These are phyloP conservation scores for Enteromius afrohamiltoni DNA, from an alignment of 2,797 vertebrate genomes.

Conservation along the genomic window DNA sequence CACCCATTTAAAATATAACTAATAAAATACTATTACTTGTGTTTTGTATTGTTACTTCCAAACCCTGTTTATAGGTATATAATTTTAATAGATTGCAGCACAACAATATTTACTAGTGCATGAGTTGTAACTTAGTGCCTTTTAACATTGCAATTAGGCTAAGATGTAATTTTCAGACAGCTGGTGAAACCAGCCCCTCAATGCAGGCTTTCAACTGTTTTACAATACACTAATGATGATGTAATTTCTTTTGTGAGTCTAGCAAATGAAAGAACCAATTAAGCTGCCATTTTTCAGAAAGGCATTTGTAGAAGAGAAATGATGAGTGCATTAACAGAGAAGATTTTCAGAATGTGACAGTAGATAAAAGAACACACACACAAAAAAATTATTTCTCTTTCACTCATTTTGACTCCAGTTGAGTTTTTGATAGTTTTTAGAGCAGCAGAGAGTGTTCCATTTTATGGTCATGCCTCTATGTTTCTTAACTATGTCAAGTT, in stretches of 20 bases:
- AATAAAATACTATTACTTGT: background rate
- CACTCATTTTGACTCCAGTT: slow-evolving; percentile 35
- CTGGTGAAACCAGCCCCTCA: background rate
- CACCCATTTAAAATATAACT: background rate
- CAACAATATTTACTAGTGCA: too few relatives aligned
- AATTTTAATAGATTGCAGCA: background rate
- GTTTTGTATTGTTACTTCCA: background rate
- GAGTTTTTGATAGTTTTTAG: background rate
- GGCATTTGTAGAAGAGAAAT: slow-evolving; percentile 45
- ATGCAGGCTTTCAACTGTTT: slow-evolving; percentile 19
- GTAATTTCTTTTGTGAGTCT: slow-evolving; percentile 36
- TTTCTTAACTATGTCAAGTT: background rate
- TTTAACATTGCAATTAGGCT: background rate
- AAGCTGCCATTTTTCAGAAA: slow-evolving; percentile 47
- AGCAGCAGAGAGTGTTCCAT: slow-evolving; percentile 3
- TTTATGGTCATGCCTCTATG: background rate
- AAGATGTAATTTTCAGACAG: background rate
- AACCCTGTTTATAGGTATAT: background rate
- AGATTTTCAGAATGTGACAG: slow-evolving; percentile 47
- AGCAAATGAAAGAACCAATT: slow-evolving; percentile 47
- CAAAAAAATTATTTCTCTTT: slow-evolving; percentile 42
- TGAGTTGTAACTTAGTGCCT: background rate
- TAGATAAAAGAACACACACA: slow-evolving; percentile 4
- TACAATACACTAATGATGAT: slow-evolving; percentile 46
- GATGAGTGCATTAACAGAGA: slow-evolving; percentile 47